A percentile compares a stretch with the other conserved stretches of the same genome.
phyloP scores from a whole-genome alignment of 64 coral and sea anemone species.

The Porites lutea region DNA sequence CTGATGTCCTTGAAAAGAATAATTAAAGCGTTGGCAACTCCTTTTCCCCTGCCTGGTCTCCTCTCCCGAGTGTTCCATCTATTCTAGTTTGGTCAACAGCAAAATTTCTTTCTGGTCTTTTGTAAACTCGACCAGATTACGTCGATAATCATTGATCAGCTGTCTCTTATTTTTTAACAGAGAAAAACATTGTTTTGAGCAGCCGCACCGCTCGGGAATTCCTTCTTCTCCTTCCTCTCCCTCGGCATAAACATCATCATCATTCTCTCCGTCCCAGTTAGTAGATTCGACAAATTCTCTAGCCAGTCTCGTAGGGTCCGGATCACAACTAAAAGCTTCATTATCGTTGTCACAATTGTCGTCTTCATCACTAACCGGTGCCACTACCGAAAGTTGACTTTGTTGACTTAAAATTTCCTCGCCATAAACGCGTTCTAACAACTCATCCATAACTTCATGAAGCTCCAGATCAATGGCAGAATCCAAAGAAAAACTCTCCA shows the following conservation, averaged over 20 bases:
- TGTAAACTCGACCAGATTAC: background rate
- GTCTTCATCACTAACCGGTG: background rate
- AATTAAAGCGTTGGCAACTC: conserved; percentile 1
- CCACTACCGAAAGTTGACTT: background rate
- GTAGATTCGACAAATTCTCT: background rate
- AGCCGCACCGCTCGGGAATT: background rate
- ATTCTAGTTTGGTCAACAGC: background rate
- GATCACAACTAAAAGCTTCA: conserved; percentile 1
- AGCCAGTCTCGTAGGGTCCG: background rate
- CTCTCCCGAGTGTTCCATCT: conserved; percentile 4
- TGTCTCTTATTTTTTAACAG: background rate
- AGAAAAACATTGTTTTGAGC: background rate
- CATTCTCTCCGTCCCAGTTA: background rate
- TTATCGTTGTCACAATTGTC: background rate
- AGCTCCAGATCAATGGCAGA: background rate
- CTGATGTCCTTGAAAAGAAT: conserved; percentile 6
- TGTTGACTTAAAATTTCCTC: background rate
- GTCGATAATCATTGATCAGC: background rate
- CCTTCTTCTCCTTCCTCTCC: background rate
- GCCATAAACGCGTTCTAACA: background rate
- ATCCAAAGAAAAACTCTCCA: conserved; percentile 14
- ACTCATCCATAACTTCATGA: background rate
- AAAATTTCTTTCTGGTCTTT: background rate
- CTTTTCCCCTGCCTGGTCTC: background rate
- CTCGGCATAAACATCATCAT: background rate